Conservation (phyloP, 2,888 invertebrate genomes). For the Orgyia antiqua region DNA sequence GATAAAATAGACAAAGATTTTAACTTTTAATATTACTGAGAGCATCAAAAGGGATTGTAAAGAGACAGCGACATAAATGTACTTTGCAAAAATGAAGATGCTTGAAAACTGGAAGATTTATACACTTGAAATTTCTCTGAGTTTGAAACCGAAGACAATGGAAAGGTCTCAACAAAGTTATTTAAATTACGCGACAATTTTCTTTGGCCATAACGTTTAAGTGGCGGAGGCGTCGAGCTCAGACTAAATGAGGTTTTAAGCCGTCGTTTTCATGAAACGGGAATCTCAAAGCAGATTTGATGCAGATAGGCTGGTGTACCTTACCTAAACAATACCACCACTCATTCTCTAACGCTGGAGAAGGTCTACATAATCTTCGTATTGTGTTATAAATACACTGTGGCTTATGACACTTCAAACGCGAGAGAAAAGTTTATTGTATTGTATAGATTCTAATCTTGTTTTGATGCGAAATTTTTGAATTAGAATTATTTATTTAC, state of each 20-base stretch:
- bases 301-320: conserved; percentile 41
- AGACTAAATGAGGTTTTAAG: conserved; percentile 72
- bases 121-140: conserved; percentile 44
- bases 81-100: conserved; percentile 43
- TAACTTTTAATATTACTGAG: conserved; percentile 31
- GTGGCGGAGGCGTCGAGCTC: conserved; percentile 58
- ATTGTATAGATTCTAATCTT: conserved; percentile 33
- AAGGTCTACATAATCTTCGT: conserved; percentile 52
- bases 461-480: too few species aligned
- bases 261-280: conserved; percentile 59
- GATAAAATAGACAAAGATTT: conserved; percentile 21
- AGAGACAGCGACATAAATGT: conserved; percentile 33
- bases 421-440: conserved; percentile 44
- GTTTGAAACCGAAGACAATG: conserved; percentile 53
- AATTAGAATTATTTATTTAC: too few species aligned
- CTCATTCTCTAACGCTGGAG: conserved; percentile 39
- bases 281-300: conserved; percentile 67
- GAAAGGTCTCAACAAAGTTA: conserved; percentile 58
- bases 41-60: conserved; percentile 21
- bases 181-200: conserved; percentile 74
- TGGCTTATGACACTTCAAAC: conserved; percentile 58
- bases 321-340: conserved; percentile 45
- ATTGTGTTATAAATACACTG: conserved; percentile 62
- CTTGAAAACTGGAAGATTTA: conserved; percentile 48
- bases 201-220: conserved; percentile 62